Conservation (phyloP, 2,888 invertebrate species). For the Gnatocerus cornutus region DNA sequence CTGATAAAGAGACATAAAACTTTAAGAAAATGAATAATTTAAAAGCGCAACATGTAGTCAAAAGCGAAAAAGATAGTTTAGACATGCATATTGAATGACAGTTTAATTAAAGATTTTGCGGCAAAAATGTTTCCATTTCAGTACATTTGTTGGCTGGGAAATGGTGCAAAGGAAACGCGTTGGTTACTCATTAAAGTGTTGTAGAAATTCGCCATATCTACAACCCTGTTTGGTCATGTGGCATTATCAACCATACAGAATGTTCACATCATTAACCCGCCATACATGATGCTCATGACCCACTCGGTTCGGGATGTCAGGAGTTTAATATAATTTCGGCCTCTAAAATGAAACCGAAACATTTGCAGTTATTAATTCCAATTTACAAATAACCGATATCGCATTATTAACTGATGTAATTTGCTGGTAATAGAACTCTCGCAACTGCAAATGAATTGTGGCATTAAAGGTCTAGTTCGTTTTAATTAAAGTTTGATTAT, state of each 20-base stretch:
- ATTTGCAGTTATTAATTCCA: conserved; percentile 24
- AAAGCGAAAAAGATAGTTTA: too few relatives aligned
- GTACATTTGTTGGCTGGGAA: conserved; percentile 4
- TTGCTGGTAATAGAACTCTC: conserved; percentile 18
- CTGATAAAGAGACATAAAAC: conserved; percentile 23
- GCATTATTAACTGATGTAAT: conserved; percentile 24
- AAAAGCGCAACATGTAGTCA: conserved; percentile 20
- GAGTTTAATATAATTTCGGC: conserved; percentile 23
- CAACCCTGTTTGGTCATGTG: conserved; percentile 36
- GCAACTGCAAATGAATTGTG: conserved; percentile 22
- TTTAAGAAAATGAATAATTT: conserved; percentile 30
- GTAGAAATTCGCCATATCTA: conserved; percentile 24
- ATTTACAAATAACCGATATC: conserved; percentile 29
- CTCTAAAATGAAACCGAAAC: conserved; percentile 27
- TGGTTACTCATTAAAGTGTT: conserved; percentile 19
- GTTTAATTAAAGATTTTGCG: conserved; percentile 1
- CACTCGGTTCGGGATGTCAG: conserved; percentile 25
- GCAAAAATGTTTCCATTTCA: background rate
- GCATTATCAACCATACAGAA: conserved; percentile 34
- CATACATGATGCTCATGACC: conserved; percentile 39
- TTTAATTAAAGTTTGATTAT: conserved; percentile 38
- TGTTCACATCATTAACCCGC: conserved; percentile 30
- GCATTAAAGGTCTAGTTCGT: conserved; percentile 29
- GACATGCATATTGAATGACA: conserved; percentile 6
- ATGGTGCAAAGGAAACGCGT: conserved; percentile 25